phyloP scores from a whole-genome alignment of 2,797 vertebrate genomes.

The Pelodytes ibericus region DNA sequence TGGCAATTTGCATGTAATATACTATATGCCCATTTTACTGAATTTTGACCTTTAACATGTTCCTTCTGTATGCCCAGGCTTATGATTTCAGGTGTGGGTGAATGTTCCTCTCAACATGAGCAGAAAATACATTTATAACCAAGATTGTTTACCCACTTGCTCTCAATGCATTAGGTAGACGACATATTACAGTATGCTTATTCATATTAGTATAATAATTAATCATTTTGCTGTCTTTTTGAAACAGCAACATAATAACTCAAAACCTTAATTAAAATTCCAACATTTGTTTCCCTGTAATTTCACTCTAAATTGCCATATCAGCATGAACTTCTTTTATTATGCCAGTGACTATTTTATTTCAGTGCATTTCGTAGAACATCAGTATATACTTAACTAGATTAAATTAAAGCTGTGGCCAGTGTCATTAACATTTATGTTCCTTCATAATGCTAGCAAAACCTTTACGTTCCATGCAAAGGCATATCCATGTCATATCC shows the following conservation, averaged over 20 bases:
- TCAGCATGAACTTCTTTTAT: conserved; percentile 15
- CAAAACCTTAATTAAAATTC: conserved; percentile 35
- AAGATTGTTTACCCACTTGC: conserved; percentile 25
- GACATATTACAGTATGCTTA: conserved; percentile 27
- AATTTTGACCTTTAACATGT: background rate
- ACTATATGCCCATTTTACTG: background rate
- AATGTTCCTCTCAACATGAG: conserved; percentile 12
- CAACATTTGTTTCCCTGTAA: conserved; percentile 32
- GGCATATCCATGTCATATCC: too few relatives aligned
- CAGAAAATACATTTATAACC: background rate
- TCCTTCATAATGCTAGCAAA: too few relatives aligned
- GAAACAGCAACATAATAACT: conserved; percentile 37
- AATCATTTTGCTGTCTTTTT: conserved; percentile 43
- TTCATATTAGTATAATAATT: conserved; percentile 39
- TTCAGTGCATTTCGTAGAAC: too few relatives aligned
- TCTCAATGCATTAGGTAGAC: conserved; percentile 28
- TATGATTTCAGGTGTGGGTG: background rate
- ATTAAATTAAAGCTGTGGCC: too few relatives aligned
- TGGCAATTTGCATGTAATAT: too few relatives aligned
- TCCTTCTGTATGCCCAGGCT: background rate
- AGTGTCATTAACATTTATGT: too few relatives aligned
- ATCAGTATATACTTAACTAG: too few relatives aligned
- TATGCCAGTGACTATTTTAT: conserved; percentile 9
- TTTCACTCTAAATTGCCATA: conserved; percentile 10
- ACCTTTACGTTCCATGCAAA: too few relatives aligned